Evolutionary conservation across 1,140 invertebrate genomes (phyloP).

Genomic region (Lepidotrigona ventralis): DNA sequence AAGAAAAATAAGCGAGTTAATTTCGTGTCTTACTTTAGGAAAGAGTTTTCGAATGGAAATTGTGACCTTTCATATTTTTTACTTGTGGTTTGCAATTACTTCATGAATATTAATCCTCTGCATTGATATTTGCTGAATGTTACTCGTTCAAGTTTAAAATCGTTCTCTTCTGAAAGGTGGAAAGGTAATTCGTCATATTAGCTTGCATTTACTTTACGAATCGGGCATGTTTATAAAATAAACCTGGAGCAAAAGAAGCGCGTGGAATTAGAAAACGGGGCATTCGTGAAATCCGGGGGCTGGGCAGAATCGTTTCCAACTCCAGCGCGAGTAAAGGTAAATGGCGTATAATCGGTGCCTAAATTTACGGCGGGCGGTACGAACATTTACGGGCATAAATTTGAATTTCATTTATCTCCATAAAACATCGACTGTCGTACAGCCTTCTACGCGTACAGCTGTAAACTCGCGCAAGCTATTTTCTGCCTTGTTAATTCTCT

Average conservation of each 20-base stretch:
- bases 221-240: no score
- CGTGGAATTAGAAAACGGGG: no score
- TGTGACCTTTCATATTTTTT: neutral
- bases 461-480: conserved; percentile 4
- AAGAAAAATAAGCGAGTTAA: no score
- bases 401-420: conserved; percentile 29
- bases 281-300: neutral
- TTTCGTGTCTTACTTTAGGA: no score
- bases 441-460: neutral
- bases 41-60: neutral
- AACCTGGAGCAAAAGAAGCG: no score
- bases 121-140: no score
- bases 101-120: no score
- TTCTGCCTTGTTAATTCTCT: conserved; percentile 38
- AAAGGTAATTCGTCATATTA: no score
- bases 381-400: neutral
- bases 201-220: no score
- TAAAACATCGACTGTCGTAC: conserved; percentile 7
- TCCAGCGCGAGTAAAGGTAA: neutral
- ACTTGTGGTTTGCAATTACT: neutral
- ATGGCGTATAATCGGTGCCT: neutral
- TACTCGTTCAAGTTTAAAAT: no score
- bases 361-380: neutral
- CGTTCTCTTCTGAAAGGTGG: no score
- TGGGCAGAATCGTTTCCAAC: neutral